Evolutionary conservation across 2,113 vertebrate genomes (phyloP).

Genomic region (Coreoperca whiteheadi): DNA sequence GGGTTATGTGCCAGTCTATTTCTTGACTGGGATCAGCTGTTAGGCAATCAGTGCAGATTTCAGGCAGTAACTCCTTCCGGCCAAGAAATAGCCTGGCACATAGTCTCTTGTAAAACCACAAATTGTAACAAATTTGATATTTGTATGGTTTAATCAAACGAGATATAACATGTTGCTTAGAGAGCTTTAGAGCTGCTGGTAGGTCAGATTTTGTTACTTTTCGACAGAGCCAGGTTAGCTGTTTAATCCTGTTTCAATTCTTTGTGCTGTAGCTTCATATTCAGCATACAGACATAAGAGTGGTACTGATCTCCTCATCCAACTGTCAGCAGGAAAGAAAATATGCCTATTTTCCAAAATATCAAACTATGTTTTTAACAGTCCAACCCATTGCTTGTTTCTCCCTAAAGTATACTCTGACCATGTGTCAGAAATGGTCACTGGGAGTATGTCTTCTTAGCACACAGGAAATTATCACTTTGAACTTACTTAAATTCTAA

Average conservation of each 20-base stretch:
- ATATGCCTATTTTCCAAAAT: neutral
- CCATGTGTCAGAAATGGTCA: neutral
- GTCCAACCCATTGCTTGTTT: neutral
- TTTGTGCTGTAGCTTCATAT: neutral
- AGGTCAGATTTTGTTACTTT: neutral
- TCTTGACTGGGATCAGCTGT: too few species aligned
- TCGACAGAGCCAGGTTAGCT: neutral
- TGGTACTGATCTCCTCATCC: neutral
- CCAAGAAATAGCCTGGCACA: neutral
- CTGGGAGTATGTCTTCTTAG: neutral
- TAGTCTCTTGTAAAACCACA: neutral
- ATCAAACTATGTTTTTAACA: neutral
- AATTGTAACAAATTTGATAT: too few species aligned
- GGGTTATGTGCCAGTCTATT: too few species aligned
- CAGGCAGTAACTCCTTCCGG: neutral
- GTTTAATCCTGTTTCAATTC: neutral
- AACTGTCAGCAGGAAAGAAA: neutral
- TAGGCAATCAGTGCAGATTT: too few species aligned
- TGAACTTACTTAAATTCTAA: neutral
- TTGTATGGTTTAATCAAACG: too few species aligned
- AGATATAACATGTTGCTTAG: neutral
- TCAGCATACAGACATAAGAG: neutral
- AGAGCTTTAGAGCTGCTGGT: neutral
- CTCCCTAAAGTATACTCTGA: neutral
- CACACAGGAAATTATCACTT: neutral